Conservation (phyloP, 2,888 invertebrate species). For the Drosophila gaucha region DNA sequence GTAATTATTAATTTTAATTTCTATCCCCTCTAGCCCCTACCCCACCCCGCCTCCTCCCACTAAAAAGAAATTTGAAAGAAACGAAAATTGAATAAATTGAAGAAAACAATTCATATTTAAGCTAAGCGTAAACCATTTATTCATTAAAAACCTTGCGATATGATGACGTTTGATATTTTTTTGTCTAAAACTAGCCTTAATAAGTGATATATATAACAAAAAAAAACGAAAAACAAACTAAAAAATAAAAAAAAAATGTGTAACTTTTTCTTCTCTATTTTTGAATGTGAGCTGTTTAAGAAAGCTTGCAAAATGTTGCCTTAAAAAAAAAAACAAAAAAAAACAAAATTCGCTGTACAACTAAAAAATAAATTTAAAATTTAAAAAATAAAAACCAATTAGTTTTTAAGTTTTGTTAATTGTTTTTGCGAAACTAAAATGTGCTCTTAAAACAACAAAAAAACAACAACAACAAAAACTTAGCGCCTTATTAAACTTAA, state of each 20-base stretch:
- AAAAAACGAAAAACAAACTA: slow-evolving; percentile 24
- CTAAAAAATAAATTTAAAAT: slow-evolving; percentile 12
- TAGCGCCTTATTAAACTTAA: slow-evolving; percentile 53
- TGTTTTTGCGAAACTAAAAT: slow-evolving; percentile 59
- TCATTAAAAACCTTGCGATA: slow-evolving; percentile 45
- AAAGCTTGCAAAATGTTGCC: slow-evolving; percentile 64
- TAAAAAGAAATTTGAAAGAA: neutral
- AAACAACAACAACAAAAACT: slow-evolving; percentile 22
- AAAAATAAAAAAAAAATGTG: slow-evolving; percentile 27
- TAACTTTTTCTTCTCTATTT: slow-evolving; percentile 46
- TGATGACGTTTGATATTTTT: slow-evolving; percentile 72
- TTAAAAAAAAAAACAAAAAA: slow-evolving; percentile 35
- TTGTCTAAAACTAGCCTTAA: slow-evolving; percentile 56
- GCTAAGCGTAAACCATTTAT: slow-evolving; percentile 21
- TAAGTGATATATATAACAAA: slow-evolving; percentile 64
- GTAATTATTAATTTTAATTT: slow-evolving; percentile 82
- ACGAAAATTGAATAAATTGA: neutral
- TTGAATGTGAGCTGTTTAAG: slow-evolving; percentile 48
- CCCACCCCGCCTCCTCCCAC: neutral
- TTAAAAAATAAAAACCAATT: neutral
- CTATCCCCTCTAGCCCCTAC: slow-evolving; percentile 2
- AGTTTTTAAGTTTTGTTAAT: slow-evolving; percentile 53
- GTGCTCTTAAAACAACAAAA: slow-evolving; percentile 50
- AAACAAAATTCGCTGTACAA: slow-evolving; percentile 30
- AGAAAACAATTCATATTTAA: slow-evolving; percentile 32